Evolutionary conservation across 2,113 vertebrate species (phyloP), one percentile per base, ranked within the genome.

Genomic region (Philantomba maxwellii): DNA sequence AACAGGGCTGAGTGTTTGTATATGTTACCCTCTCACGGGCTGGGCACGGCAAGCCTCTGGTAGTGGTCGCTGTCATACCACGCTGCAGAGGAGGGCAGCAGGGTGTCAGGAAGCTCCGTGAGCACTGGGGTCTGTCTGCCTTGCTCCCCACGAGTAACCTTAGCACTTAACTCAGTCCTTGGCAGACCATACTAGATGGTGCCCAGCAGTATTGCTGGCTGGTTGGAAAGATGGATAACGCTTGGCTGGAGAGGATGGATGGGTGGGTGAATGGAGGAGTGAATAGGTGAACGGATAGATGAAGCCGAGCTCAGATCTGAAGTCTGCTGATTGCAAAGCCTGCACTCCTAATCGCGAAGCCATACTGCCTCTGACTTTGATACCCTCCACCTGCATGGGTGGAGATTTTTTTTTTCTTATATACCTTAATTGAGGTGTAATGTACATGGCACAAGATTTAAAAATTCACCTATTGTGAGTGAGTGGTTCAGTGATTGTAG

Each of bases 221-320:
- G 36, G 36, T 2, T 62, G 66, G 73, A 12, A 57, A 19, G 39
- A 45, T 21, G 17, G 84, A 1, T 70, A 53, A 49, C 26, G 19
- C 21, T 16, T 12, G 39, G 23, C 11, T 70, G 15, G 53, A 26
- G 17, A n/a, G 60, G 57, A 47, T 30, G 36, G 25, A 33, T 39
- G n/a, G 13, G 4, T 45, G 66, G n/a, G 2, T 83, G 9, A 17
- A 8, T 43, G 16, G 77, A 1, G 33, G 62, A 51, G 8, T 86
- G 49, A 7, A 33, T 53, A 30, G 4, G 0, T 55, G 33, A 8
- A 4, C 19, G 15, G 23, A 1, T 60, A 43, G 3, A 0, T 47
- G 3, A 30, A 30, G 3, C 12, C 25, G 49, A 75, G 60, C 58
- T 78, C 43, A 39, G 91, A 75, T 80, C 62, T n/a, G 33, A 78